A percentile compares a stretch with the other conserved stretches of the same genome.
These are phyloP conservation scores for Notodonta dromedarius DNA, from an alignment of 2,888 invertebrate genomes.

Conservation along the genomic window DNA sequence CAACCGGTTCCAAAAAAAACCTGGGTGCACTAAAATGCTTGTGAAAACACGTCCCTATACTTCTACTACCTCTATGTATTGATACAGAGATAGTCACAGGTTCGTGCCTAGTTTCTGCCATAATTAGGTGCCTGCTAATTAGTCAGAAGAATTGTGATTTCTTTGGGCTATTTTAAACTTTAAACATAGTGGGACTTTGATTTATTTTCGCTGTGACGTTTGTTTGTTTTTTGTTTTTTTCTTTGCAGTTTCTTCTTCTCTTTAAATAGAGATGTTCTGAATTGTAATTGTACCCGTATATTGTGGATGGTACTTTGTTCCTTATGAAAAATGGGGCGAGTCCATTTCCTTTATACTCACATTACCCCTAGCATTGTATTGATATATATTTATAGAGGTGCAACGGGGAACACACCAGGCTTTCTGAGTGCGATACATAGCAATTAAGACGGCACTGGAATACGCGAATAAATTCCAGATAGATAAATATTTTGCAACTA, in stretches of 20 bases:
- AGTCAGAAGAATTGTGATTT: constrained; percentile 15
- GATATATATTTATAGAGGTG: neutral
- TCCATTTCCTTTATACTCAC: too few relatives aligned
- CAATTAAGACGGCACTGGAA: constrained; percentile 44
- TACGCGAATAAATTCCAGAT: constrained; percentile 44
- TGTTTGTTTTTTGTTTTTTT: neutral
- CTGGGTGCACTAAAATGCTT: too few relatives aligned
- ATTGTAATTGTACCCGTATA: too few relatives aligned
- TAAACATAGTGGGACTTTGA: constrained; percentile 9
- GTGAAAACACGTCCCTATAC: too few relatives aligned
- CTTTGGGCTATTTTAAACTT: constrained; percentile 10
- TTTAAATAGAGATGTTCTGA: too few relatives aligned
- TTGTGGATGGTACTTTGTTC: too few relatives aligned
- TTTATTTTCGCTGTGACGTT: constrained; percentile 16
- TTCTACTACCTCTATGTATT: too few relatives aligned
- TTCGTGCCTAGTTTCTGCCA: constrained; percentile 33
- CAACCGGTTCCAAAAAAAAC: too few relatives aligned
- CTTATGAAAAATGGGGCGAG: too few relatives aligned
- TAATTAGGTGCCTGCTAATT: constrained; percentile 43
- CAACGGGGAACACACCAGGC: constrained; percentile 35
- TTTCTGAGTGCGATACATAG: constrained; percentile 46
- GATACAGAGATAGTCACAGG: constrained; percentile 38
- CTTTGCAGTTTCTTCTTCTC: too few relatives aligned
- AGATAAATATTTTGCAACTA: constrained; percentile 23
- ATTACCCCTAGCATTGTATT: too few relatives aligned